Percentiles rank a stretch among this genome's conserved stretches.
phyloP scores from a whole-genome alignment of 2,113 vertebrate genomes.

The Saguinus midas region DNA sequence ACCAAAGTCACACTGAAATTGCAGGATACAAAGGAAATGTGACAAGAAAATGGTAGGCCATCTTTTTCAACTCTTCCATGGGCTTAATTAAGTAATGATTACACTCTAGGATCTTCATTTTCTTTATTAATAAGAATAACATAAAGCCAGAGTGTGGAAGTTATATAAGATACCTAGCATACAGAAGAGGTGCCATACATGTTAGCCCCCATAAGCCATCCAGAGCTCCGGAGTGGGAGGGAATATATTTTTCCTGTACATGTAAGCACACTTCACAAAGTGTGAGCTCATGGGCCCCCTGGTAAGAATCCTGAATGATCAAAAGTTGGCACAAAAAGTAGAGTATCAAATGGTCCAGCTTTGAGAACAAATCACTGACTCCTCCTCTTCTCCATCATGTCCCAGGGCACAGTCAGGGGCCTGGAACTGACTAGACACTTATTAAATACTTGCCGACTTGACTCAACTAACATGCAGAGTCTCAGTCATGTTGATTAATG shows the following conservation, averaged over 20 bases:
- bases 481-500: neutral
- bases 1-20: neutral
- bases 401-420: neutral
- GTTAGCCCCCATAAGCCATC: neutral
- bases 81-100: neutral
- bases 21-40: neutral
- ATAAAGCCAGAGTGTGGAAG: neutral
- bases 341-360: no score
- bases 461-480: neutral
- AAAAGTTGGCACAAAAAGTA: neutral
- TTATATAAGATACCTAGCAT: neutral
- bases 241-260: neutral
- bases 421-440: neutral
- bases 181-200: accelerated
- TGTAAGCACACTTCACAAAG: neutral
- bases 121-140: neutral
- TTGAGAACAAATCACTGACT: neutral
- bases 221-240: neutral
- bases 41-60: neutral
- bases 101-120: neutral
- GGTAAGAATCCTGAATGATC: neutral
- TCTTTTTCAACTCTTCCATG: neutral
- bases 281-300: neutral
- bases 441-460: neutral
- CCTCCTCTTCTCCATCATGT: neutral